These are phyloP conservation scores for Cheirogaleus major DNA, from an alignment of 2,797 vertebrate species.

Conservation along the genomic window DNA sequence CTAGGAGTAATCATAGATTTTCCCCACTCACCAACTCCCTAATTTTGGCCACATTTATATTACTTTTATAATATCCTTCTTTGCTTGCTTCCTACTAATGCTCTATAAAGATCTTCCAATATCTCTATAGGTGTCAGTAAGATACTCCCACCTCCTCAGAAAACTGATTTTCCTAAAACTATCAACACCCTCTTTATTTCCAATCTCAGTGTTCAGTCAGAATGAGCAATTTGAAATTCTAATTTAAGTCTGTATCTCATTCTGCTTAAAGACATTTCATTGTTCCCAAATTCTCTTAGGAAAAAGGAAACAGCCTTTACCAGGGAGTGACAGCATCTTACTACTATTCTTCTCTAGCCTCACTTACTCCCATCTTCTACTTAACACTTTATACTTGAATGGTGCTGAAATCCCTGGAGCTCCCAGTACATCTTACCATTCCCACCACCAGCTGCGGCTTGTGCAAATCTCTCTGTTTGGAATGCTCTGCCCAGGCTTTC, in stretches of 20 bases:
- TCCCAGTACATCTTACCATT: background rate
- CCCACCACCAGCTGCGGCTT: background rate
- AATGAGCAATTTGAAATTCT: background rate
- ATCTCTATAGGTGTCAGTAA: background rate
- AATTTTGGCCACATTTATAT: background rate
- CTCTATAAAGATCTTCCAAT: background rate
- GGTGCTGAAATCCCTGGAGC: background rate
- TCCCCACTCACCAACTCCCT: background rate
- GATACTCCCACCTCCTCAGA: background rate
- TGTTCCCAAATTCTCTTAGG: background rate
- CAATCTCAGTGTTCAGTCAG: background rate
- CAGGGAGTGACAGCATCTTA: background rate
- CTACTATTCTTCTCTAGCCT: background rate
- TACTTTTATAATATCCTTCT: background rate
- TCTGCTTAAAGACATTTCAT: background rate
- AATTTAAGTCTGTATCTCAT: background rate
- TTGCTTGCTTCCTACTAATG: background rate
- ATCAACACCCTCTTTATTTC: background rate
- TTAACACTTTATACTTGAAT: background rate
- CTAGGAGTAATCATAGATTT: background rate
- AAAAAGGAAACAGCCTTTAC: background rate
- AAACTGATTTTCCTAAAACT: background rate
- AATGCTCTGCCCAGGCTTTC: background rate
- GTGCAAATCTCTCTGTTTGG: background rate
- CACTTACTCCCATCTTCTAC: background rate